Base-by-base conservation (phyloP, 1,140 invertebrate species). In the Eubasilissa regina region DNA sequence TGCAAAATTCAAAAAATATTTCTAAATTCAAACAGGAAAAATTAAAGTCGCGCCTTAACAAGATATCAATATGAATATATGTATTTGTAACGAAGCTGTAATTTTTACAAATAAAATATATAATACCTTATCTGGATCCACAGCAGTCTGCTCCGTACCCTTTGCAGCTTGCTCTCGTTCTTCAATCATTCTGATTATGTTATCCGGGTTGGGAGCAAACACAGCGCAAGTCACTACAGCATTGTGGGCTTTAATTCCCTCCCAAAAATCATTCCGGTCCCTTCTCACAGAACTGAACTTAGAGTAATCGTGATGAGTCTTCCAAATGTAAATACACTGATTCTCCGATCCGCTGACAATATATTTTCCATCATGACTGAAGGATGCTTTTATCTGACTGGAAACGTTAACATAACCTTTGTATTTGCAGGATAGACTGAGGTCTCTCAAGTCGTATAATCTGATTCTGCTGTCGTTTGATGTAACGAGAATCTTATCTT, bases 321-420 rank as follows among this genome's bases (percentile, higher is more conserved):
- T 97, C 98, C 97, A 99, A 56, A 99, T 95, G 84, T 99, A 99
- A 81, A 99, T 96, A 87, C 96, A 98, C 84, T 98, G 95, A 90
- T 99, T 99, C 87, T 99, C 98, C 4, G 97, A 99, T 0, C 98
- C 98, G 85, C 97, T 97, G 0, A 99, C 94, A 51, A 99, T 97
- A 84, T 98, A 99, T 86, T 97, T 97, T 0, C 97, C 97, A 86
- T 99, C 97, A 81, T 98, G 97, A 84, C 97, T 97, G 82, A 99
- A 98, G 66, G 96, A 97, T 0, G 97, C 98, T 85, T 98, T 97
- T 51, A 99, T 99, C 87, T 99, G 98, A 89, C 97, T 99, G 81
- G 96, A 98, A 0, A 96, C 93, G 87, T 99, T 99, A 0, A 96
- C 94, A 85, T 97, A 98, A 0, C 97, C 98, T 84, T 93, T 93